Evolutionary conservation across 2,888 invertebrate species (phyloP).

Genomic region (Malacosoma neustria): DNA sequence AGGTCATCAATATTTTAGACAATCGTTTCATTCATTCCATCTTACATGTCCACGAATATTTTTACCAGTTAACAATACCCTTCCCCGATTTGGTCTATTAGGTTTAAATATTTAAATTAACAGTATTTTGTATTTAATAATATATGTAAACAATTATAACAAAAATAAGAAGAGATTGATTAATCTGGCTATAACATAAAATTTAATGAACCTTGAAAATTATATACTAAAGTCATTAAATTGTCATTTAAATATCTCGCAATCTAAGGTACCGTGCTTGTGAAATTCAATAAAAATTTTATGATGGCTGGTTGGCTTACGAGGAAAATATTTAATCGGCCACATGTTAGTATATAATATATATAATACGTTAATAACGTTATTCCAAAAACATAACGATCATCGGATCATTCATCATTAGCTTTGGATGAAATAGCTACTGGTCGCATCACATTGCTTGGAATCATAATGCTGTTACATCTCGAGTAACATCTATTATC

Average conservation of each 20-base stretch:
- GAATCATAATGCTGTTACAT: conserved; percentile 19
- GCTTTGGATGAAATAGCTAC: conserved; percentile 13
- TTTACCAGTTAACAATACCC: conserved; percentile 9
- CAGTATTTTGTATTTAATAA: background rate
- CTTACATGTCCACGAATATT: conserved; percentile 37
- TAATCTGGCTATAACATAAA: background rate
- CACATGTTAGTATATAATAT: conserved; percentile 30
- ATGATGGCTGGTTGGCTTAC: conserved; percentile 42
- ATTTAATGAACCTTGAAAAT: background rate
- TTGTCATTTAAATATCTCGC: conserved; percentile 1
- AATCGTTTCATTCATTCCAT: conserved; percentile 50
- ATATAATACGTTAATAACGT: background rate
- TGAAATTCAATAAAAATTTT: background rate
- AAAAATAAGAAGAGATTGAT: no score
- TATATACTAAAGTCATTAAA: background rate
- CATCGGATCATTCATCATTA: conserved; percentile 14
- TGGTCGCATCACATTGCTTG: background rate
- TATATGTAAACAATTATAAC: no score
- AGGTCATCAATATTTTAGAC: conserved; percentile 72
- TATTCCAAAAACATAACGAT: conserved; percentile 7
- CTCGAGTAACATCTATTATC: conserved; percentile 45
- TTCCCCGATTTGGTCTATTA: conserved; percentile 3
- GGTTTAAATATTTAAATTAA: background rate
- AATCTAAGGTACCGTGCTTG: background rate
- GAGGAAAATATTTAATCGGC: conserved; percentile 29